Conservation (phyloP, 2,113 vertebrate species). For the Pituophis catenifer region DNA sequence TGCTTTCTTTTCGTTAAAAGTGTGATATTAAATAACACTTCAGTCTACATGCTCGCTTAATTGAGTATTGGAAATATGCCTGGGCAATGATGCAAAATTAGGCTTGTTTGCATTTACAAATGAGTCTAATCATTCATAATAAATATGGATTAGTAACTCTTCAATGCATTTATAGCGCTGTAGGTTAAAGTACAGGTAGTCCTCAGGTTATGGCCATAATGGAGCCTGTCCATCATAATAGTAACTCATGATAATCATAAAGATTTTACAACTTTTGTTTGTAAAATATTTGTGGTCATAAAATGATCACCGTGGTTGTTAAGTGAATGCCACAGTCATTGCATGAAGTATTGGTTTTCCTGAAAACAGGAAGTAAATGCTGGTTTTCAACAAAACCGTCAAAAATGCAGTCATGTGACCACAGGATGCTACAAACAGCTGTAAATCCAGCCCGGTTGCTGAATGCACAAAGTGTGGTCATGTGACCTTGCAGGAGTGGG, state of each 20-base stretch:
- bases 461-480: background rate
- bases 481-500: background rate
- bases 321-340: background rate
- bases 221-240: background rate
- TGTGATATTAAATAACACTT: slow-evolving; percentile 12
- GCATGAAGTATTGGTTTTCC: background rate
- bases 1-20: background rate
- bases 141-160: slow-evolving; percentile 13
- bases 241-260: background rate
- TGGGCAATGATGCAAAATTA: slow-evolving; percentile 20
- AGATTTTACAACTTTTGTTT: background rate
- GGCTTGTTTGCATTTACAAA: slow-evolving; percentile 2
- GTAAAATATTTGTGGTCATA: background rate
- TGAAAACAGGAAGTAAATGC: background rate
- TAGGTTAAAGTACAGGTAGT: background rate
- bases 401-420: background rate
- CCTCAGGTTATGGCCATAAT: background rate
- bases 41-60: background rate
- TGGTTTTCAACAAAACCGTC: background rate
- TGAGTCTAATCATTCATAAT: slow-evolving; percentile 2
- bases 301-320: background rate
- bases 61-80: background rate
- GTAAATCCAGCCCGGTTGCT: background rate
- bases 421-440: background rate
- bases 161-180: background rate